phyloP scores from a whole-genome alignment of 2,797 vertebrate species.

The Aldrovandia affinis region DNA sequence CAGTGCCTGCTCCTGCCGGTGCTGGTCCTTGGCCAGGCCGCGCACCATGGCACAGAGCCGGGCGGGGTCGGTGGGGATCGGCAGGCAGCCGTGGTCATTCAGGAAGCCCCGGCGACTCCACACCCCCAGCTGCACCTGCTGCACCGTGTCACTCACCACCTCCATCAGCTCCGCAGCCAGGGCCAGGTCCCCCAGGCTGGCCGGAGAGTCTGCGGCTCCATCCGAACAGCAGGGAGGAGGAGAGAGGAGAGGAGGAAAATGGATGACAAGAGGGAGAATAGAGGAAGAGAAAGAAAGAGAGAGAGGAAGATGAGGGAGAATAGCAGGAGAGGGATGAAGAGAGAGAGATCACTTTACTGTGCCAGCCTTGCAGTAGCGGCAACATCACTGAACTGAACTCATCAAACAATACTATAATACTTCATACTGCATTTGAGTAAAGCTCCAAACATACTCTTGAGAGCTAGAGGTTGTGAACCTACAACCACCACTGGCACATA shows the following conservation, averaged over 20 bases:
- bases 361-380: background rate
- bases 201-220: conserved; percentile 21
- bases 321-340: background rate
- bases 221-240: background rate
- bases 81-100: conserved; percentile 54
- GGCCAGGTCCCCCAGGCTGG: conserved; percentile 41
- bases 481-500: background rate
- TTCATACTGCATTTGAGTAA: no score
- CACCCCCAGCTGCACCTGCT: conserved; percentile 28
- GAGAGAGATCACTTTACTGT: background rate
- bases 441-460: background rate
- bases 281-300: background rate
- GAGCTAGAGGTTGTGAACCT: no score
- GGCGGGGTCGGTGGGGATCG: conserved; percentile 47
- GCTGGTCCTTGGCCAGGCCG: conserved; percentile 37
- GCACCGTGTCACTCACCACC: conserved; percentile 28
- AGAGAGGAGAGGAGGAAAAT: background rate
- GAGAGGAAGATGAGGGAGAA: background rate
- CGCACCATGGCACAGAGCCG: conserved; percentile 44
- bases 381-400: background rate
- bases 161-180: conserved; percentile 49
- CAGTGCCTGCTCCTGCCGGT: conserved; percentile 43
- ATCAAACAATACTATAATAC: no score
- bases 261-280: background rate
- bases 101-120: conserved; percentile 27